Percentiles rank a stretch among this genome's conserved stretches.
Conservation (phyloP, 2,113 vertebrate species). For the Mesoclemmys tuberculata region DNA sequence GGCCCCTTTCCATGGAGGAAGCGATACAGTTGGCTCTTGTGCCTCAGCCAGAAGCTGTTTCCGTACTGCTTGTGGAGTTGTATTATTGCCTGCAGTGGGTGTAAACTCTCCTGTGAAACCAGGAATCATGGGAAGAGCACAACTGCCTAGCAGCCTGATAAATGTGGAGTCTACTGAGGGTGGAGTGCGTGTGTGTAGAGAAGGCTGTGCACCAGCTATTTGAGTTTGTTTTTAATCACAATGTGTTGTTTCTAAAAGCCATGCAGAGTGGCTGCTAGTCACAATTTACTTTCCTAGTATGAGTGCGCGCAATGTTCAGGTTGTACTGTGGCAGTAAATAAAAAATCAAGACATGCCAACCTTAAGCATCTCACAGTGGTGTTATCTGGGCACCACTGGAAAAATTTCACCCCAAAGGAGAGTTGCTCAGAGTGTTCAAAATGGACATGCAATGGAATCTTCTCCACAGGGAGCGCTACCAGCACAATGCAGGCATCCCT, state of each 20-base stretch:
- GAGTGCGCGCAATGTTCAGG: fast-evolving
- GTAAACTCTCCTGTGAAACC: not conserved
- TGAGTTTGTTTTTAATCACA: not conserved
- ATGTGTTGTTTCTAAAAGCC: not conserved
- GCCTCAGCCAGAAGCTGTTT: not conserved
- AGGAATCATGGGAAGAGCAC: not conserved
- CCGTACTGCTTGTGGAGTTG: not conserved
- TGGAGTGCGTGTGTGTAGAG: too few relatives aligned
- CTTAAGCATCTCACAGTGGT: not conserved
- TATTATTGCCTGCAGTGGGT: not conserved
- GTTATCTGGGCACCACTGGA: not conserved
- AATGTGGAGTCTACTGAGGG: not conserved
- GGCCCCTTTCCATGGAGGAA: not conserved
- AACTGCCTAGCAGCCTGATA: not conserved
- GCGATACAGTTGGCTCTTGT: not conserved
- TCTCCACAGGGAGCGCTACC: not conserved
- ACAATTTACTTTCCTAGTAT: not conserved
- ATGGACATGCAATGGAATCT: not conserved
- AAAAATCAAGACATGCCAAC: not conserved
- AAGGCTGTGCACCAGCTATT: too few relatives aligned
- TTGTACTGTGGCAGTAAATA: not conserved
- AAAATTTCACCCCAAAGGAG: not conserved
- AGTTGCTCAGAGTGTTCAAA: not conserved
- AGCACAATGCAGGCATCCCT: not conserved
- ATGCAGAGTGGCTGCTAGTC: not conserved